phyloP scores from a whole-genome alignment of 2,113 vertebrate species.

The Psettodes erumei region DNA sequence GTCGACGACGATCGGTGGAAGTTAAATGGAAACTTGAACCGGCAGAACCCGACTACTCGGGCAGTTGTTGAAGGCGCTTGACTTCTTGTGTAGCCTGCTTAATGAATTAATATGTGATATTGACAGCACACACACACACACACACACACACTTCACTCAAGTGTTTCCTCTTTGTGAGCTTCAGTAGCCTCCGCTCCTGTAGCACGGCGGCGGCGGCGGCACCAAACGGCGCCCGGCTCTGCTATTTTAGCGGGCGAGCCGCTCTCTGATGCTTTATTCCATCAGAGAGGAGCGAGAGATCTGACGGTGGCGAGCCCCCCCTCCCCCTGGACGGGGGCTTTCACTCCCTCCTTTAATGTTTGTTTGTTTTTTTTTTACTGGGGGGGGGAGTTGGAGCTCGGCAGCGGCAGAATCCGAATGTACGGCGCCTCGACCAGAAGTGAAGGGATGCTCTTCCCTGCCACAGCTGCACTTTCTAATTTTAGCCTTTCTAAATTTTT shows the following conservation, averaged over 20 bases:
- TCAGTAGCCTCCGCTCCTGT: neutral
- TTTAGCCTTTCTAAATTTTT: neutral
- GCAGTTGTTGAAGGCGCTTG: neutral
- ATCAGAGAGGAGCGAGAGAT: slow-evolving; percentile 25
- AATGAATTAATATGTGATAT: slow-evolving; percentile 24
- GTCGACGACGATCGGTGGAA: no score
- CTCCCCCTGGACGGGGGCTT: neutral
- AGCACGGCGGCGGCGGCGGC: no score
- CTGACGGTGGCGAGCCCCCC: neutral
- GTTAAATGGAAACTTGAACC: neutral
- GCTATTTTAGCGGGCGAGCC: slow-evolving; percentile 16
- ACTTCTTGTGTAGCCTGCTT: slow-evolving; percentile 2
- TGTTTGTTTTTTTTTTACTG: neutral
- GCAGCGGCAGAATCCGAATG: neutral
- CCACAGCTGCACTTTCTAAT: neutral
- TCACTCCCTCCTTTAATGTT: neutral
- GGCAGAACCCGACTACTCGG: neutral
- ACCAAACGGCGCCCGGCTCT: slow-evolving; percentile 1
- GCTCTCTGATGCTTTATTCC: slow-evolving; percentile 7
- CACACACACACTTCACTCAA: no score
- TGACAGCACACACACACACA: neutral
- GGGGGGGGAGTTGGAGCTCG: no score
- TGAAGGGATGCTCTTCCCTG: neutral
- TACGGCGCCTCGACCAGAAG: neutral
- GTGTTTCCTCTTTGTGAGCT: slow-evolving; percentile 12